Evolutionary conservation across 2,888 invertebrate genomes (phyloP), one percentile per base, ranked within the genome.

Genomic region (Xylocampa areola): DNA sequence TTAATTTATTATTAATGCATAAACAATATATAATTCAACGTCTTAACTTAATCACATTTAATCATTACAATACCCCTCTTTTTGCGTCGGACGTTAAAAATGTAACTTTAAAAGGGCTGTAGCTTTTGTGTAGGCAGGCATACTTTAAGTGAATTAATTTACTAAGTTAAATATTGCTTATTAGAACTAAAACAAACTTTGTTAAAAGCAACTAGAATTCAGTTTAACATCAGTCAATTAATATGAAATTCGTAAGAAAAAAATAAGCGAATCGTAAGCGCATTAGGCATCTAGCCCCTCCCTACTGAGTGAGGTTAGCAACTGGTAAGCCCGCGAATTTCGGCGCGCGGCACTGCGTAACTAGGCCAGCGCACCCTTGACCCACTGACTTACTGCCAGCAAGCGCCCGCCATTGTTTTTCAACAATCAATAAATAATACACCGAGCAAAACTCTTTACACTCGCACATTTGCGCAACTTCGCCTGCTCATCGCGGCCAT

Each of bases 351-450:
- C 83, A 84, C 87, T 85, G 86, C 86, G 88, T 86, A 92, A 89
- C 87, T 93, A 88, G 93, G 92, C 81, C 91, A 85, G 84, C 82
- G 84, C 87, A 86, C 87, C 93, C 93, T 92, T 94, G 93, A 92
- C 93, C 89, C 84, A 93, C 92, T 94, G 93, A 90, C 92, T 92
- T 88, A 93, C 90, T 93, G 91, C 88, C 92, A 87, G 88, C 88
- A 81, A 84, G 85, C 87, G 87, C 87, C 84, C 87, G 89, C 92
- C 90, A 92, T 93, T 92, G 92, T 93, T 92, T 91, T 91, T 90
- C 89, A 91, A 92, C 92, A 92, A 93, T 93, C 92, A 92, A 93
- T 93, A 93, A 91, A 91, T 91, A 93, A 91, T 92, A 91, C 88
- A 87, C 87, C 79, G 85, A 84, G 86, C 85, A 84, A 89, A 89